A percentile compares a stretch with the other conserved stretches of the same genome.
Evolutionary conservation across 2,113 vertebrate genomes (phyloP).

Genomic region (Donacobius atricapilla): DNA sequence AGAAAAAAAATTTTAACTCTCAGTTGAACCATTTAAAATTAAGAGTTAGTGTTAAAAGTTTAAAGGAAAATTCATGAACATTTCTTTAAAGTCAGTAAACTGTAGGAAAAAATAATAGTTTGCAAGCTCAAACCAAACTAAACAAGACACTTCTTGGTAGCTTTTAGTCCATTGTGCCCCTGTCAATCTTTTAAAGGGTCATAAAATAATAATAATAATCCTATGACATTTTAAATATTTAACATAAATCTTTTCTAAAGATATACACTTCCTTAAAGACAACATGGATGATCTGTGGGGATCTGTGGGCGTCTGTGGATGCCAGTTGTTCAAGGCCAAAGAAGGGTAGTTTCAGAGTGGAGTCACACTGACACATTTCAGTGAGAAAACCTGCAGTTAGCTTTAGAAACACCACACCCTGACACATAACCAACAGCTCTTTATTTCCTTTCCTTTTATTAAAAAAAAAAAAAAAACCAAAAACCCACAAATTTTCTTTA

Average conservation of each 20-base stretch:
- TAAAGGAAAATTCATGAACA: neutral
- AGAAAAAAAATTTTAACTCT: neutral
- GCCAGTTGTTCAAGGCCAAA: neutral
- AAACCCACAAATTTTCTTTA: neutral
- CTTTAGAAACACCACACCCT: neutral
- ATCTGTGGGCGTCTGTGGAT: neutral
- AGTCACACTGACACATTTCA: neutral
- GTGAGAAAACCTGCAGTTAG: neutral
- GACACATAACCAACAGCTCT: neutral
- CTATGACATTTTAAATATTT: neutral
- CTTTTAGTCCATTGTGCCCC: neutral
- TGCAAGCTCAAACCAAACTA: neutral
- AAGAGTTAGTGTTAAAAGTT: neutral
- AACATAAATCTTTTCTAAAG: neutral
- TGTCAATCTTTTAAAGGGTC: neutral
- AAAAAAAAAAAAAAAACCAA: fast-evolving
- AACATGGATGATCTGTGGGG: fast-evolving
- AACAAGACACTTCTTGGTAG: neutral
- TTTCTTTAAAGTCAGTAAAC: neutral
- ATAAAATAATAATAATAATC: neutral
- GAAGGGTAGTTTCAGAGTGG: neutral
- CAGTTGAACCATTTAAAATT: neutral
- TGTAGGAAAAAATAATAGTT: neutral
- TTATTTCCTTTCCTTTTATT: neutral
- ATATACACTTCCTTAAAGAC: neutral